phyloP scores from a whole-genome alignment of 2,797 vertebrate species.

The Chaenodraco wilsoni region DNA sequence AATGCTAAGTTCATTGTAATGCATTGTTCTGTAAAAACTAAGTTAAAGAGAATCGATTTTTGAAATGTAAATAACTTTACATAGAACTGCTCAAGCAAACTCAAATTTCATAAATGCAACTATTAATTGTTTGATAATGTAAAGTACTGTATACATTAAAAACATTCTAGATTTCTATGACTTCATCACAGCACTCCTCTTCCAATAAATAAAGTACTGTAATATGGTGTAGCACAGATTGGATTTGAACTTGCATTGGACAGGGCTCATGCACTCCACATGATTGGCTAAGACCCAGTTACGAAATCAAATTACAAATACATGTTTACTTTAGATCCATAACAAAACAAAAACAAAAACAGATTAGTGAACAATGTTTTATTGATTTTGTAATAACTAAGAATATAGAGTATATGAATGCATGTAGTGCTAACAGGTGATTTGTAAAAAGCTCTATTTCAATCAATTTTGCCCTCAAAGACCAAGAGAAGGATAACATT shows the following conservation, averaged over 20 bases:
- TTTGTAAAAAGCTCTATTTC: constrained; percentile 10
- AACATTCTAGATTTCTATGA: constrained; percentile 18
- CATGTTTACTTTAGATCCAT: background rate
- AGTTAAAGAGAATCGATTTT: constrained; percentile 52
- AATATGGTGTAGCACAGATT: background rate
- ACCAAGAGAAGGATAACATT: constrained; percentile 26
- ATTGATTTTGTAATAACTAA: background rate
- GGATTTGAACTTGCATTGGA: background rate
- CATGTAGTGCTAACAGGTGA: background rate
- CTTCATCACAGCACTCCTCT: background rate
- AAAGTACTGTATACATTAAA: constrained; percentile 16
- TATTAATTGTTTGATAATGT: constrained; percentile 6
- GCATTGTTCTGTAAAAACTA: constrained; percentile 29
- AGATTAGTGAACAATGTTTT: too few relatives aligned
- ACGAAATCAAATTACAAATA: constrained; percentile 13
- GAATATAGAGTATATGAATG: background rate
- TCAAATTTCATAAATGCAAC: constrained; percentile 31
- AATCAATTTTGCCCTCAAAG: constrained; percentile 1
- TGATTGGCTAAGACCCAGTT: constrained; percentile 11
- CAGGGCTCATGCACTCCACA: background rate
- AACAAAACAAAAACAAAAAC: background rate
- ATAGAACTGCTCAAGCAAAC: constrained; percentile 40
- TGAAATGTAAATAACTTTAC: constrained; percentile 49
- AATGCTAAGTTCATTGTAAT: constrained; percentile 36
- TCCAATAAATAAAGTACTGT: background rate